Conservation (phyloP, 2,888 invertebrate genomes). For the Hydraecia micacea region DNA sequence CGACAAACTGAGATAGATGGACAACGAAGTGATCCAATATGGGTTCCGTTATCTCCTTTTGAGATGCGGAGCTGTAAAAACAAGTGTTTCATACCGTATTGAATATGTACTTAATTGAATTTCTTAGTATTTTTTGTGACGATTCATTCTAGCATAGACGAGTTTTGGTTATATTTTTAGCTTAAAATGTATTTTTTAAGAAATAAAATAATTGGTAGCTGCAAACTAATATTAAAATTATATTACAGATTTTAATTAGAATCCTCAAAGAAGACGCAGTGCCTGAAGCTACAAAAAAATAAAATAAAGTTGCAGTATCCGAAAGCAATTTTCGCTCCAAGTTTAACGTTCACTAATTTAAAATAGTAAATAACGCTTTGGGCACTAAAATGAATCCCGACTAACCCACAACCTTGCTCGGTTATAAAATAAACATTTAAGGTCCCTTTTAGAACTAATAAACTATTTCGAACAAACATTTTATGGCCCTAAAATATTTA, state of each 20-base stretch:
- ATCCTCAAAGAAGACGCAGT: not conserved
- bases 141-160: too few relatives aligned
- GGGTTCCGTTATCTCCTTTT: too few relatives aligned
- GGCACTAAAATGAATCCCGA: conserved; percentile 59
- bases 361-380: conserved; percentile 51
- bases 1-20: too few relatives aligned
- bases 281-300: conserved; percentile 1
- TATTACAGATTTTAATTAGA: not conserved
- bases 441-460: conserved; percentile 63
- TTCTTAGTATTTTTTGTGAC: too few relatives aligned
- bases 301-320: conserved; percentile 9
- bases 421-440: conserved; percentile 63
- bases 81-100: too few relatives aligned
- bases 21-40: too few relatives aligned
- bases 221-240: conserved; percentile 5
- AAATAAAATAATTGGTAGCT: not conserved
- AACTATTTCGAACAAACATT: conserved; percentile 67
- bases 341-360: conserved; percentile 58
- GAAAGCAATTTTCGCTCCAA: conserved; percentile 43
- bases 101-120: too few relatives aligned
- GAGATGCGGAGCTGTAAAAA: too few relatives aligned
- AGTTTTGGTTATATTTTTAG: too few relatives aligned
- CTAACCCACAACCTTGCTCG: conserved; percentile 56
- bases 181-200: not conserved
- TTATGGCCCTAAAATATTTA: conserved; percentile 66